A percentile compares a stretch with the other conserved stretches of the same genome.
Evolutionary conservation across 2,113 vertebrate species (phyloP).

Genomic region (Gasterosteus aculeatus): DNA sequence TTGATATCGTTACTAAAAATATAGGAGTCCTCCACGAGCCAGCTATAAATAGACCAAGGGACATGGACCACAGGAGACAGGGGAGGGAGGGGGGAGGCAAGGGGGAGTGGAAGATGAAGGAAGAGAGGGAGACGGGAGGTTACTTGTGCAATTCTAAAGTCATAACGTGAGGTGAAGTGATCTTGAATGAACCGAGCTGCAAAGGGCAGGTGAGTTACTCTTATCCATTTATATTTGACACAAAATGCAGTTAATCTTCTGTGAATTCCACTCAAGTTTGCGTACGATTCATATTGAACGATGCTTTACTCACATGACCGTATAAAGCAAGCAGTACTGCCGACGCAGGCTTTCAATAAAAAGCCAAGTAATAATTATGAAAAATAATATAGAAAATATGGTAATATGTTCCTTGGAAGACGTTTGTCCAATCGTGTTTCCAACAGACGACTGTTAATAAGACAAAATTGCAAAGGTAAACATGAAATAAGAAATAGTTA

Average conservation of each 20-base stretch:
- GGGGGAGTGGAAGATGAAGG: slow-evolving; percentile 29
- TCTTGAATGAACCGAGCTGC: not conserved
- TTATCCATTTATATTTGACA: not conserved
- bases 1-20: slow-evolving; percentile 83
- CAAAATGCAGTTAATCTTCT: not conserved
- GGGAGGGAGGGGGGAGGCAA: slow-evolving; percentile 24
- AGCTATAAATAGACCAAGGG: slow-evolving; percentile 75
- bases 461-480: not conserved
- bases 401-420: not conserved
- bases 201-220: not conserved
- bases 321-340: not conserved
- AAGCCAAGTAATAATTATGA: not conserved
- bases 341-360: not conserved
- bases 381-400: not conserved
- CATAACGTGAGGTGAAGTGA: slow-evolving; percentile 6
- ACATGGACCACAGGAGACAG: slow-evolving; percentile 70
- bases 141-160: slow-evolving; percentile 5
- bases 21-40: slow-evolving; percentile 74
- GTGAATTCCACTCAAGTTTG: not conserved
- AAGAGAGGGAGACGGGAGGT: slow-evolving; percentile 31
- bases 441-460: not conserved
- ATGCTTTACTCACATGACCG: not conserved
- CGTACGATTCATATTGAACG: not conserved
- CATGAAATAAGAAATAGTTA: not conserved
- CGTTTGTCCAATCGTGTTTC: not conserved